Evolutionary conservation across 2,113 vertebrate species (phyloP).

Genomic region (Pithys albifrons): DNA sequence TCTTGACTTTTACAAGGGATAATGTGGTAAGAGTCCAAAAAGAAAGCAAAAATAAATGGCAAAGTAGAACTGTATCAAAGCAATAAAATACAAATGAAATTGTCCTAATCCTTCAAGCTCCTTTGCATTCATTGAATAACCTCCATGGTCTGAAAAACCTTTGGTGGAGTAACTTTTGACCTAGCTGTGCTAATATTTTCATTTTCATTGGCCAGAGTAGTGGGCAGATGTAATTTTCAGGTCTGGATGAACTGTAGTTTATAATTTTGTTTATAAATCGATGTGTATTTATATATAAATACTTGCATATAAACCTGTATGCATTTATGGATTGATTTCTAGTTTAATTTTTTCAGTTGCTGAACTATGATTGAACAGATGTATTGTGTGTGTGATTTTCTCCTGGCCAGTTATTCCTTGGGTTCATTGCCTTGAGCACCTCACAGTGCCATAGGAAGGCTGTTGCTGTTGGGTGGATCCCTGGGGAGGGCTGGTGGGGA

Average conservation of each 20-base stretch:
- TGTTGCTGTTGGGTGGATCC: not conserved
- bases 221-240: not conserved
- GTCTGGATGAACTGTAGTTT: not conserved
- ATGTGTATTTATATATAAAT: not conserved
- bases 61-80: not conserved
- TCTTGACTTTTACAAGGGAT: not conserved
- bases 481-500: not conserved
- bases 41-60: not conserved
- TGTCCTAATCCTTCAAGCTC: not conserved
- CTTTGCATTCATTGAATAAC: not conserved
- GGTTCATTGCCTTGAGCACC: not conserved
- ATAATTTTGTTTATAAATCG: not conserved
- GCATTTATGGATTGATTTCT: not conserved
- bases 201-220: not conserved
- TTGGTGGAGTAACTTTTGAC: not conserved
- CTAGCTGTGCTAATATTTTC: not conserved
- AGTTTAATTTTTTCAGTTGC: not conserved
- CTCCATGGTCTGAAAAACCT: not conserved
- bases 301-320: not conserved
- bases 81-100: not conserved
- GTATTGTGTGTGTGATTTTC: not conserved
- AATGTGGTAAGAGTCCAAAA: not conserved
- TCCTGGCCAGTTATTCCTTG: not conserved
- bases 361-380: not conserved
- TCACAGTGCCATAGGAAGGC: not conserved